Conservation (phyloP, 2,888 invertebrate genomes). For the Pristionchus exspectatus region DNA sequence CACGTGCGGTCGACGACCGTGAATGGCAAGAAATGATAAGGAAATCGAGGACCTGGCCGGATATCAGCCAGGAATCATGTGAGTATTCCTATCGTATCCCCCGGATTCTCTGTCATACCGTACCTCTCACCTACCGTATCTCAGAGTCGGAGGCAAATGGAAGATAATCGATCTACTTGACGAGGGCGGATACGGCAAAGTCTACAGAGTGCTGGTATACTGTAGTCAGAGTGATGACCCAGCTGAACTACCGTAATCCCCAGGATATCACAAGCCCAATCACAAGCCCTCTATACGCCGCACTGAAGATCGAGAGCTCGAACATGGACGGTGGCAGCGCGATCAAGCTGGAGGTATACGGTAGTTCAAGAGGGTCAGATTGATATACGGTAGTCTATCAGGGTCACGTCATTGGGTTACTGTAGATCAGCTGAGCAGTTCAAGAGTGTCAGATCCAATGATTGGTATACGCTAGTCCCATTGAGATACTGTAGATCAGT, state of each 20-base stretch:
- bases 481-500: conserved; percentile 46
- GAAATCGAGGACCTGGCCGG: conserved; percentile 1
- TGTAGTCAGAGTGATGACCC: neutral
- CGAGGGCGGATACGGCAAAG: conserved; percentile 32
- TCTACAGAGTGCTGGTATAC: conserved; percentile 17
- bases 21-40: neutral
- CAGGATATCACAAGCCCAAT: neutral
- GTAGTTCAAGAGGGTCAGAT: no score
- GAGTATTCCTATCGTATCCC: neutral
- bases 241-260: neutral
- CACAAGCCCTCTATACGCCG: conserved; percentile 53
- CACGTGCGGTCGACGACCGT: neutral
- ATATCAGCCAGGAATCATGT: conserved; percentile 1
- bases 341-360: conserved; percentile 61
- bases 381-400: no score
- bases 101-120: no score
- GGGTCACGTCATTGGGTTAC: no score
- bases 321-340: conserved; percentile 62
- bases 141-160: conserved; percentile 29
- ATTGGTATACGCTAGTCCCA: neutral
- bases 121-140: neutral
- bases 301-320: conserved; percentile 64
- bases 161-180: neutral
- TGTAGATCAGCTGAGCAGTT: no score
- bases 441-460: no score